Conservation (phyloP, 30 jellyfish, hydroid and myxozoan species). For the Pelagia noctiluca region DNA sequence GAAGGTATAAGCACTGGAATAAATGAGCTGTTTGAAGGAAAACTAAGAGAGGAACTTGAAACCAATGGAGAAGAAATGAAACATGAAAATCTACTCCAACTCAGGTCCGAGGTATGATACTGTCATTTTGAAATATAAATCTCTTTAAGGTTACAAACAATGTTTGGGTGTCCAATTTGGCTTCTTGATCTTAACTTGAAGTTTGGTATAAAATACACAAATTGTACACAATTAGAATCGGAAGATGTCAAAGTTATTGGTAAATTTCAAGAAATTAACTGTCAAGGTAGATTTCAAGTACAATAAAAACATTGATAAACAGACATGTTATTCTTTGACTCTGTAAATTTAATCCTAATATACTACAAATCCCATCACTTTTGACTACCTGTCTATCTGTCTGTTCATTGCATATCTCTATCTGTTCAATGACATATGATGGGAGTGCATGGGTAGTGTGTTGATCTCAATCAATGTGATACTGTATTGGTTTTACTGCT, state of each 20-base stretch:
- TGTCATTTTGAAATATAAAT: too few relatives aligned
- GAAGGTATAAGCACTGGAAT: not conserved
- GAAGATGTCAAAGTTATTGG: not conserved
- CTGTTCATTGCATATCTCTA: too few relatives aligned
- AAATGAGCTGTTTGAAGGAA: not conserved
- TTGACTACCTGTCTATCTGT: too few relatives aligned
- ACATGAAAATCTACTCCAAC: not conserved
- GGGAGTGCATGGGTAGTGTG: not conserved
- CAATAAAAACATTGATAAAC: too few relatives aligned
- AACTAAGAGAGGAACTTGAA: not conserved
- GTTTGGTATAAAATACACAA: too few relatives aligned
- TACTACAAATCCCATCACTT: too few relatives aligned
- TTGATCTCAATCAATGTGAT: not conserved
- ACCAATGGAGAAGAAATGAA: not conserved
- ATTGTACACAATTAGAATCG: not conserved
- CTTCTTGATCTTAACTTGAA: too few relatives aligned
- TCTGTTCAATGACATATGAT: too few relatives aligned
- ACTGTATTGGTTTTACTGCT: not conserved
- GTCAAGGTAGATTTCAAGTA: not conserved
- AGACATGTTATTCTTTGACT: too few relatives aligned
- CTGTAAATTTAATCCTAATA: too few relatives aligned
- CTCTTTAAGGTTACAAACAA: too few relatives aligned
- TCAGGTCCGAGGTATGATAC: conserved; percentile 10
- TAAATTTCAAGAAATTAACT: not conserved
- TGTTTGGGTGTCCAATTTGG: too few relatives aligned